Evolutionary conservation across 2,113 vertebrate species (phyloP).

Genomic region (Poeciliopsis retropinna): DNA sequence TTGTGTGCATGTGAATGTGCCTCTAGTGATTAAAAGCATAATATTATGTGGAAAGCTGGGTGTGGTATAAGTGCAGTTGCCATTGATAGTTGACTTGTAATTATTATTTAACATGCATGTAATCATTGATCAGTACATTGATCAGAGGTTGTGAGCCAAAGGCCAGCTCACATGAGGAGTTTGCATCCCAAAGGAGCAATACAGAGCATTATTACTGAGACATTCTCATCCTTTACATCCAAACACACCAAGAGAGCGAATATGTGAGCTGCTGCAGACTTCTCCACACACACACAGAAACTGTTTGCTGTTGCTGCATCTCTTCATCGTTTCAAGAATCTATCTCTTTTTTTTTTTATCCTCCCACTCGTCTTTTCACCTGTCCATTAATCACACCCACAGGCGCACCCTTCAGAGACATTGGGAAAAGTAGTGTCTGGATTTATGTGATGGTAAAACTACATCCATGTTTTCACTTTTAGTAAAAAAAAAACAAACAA

Average conservation of each 20-base stretch:
- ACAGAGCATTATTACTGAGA: conserved; percentile 70
- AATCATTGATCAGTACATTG: conserved; percentile 77
- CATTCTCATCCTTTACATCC: conserved; percentile 55
- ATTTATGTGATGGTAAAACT: conserved; percentile 19
- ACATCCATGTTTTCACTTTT: neutral
- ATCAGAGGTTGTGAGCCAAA: conserved; percentile 75
- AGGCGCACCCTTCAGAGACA: conserved; percentile 39
- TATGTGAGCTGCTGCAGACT: conserved; percentile 26
- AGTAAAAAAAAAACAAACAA: neutral
- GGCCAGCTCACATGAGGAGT: conserved; percentile 77
- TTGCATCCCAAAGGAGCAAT: conserved; percentile 70
- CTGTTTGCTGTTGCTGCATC: conserved; percentile 48
- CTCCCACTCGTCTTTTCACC: conserved; percentile 59
- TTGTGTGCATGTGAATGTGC: neutral
- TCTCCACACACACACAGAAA: conserved; percentile 17
- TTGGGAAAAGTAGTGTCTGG: conserved; percentile 12
- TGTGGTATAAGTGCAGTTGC: conserved; percentile 17
- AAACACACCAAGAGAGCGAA: conserved; percentile 60
- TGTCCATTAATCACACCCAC: conserved; percentile 73
- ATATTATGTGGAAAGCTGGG: conserved; percentile 11
- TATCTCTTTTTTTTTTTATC: conserved; percentile 51
- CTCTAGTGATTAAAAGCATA: neutral
- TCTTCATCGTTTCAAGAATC: conserved; percentile 63
- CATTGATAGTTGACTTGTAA: conserved; percentile 79
- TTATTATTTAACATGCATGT: conserved; percentile 84